Evolutionary conservation across 2,888 invertebrate genomes (phyloP), one percentile per base, ranked within the genome.

Genomic region (Cephonodes hylas): DNA sequence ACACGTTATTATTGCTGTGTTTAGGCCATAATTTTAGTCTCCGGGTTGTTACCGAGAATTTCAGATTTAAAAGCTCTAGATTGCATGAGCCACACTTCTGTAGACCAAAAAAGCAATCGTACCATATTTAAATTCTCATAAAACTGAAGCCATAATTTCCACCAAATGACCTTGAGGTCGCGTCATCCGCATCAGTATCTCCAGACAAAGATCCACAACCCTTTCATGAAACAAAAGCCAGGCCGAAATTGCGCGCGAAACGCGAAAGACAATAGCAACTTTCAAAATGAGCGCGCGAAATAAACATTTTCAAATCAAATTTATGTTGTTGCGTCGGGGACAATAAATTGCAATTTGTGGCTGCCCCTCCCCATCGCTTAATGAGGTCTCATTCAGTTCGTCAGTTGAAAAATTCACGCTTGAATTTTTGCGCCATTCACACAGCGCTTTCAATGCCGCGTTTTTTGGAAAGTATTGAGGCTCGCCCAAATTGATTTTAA

Each of bases 221-320:
- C 53, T 31, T 31, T 53, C 53, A 31, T 53, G 42, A 25, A 23
- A 42, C 38, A 38, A 38, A 38, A 38, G n/a, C 38, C n/a, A n/a
- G 13, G 18, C 42, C 8, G 13, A 53, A 42, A 53, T 63, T 44
- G 53, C 15, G 53, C 27, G 53, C 27, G 44, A 27, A 53, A 58
- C 25, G 42, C 23, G 59, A 38, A 31, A 59, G 67, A 64, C 64
- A 63, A 46, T 22, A 31, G 46, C 34, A 2, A 23, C 42, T 23
- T 34, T 15, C 38, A 23, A 46, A 46, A 59, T 59, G 23, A 61
- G 62, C 42, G 63, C 20, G 48, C 15, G 58, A 65, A 65, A 75
- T 61, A 67, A 69, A 63, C 63, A 64, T 64, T 66, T 64, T 66
- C 61, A 67, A 65, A 65, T 70, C 64, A 72, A 71, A 73, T 71